Conservation (phyloP, 2,113 vertebrate genomes). For the Myiozetetes cayanensis region DNA sequence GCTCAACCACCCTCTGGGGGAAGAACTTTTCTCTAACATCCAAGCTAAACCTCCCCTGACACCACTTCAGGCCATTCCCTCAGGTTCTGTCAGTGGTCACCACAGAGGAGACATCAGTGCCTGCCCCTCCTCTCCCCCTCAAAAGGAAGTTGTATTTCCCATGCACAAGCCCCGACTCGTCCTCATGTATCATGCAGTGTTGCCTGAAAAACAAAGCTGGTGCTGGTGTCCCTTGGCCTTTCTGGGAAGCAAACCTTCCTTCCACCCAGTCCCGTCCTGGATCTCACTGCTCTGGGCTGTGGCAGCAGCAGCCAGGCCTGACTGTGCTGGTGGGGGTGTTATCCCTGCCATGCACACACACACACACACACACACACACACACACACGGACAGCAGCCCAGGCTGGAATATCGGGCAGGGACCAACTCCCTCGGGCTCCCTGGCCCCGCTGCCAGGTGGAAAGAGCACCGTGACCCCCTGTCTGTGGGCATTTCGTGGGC, state of each 20-base stretch:
- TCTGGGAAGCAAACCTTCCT: not conserved
- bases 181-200: accelerated
- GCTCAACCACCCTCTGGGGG: not conserved
- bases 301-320: not conserved
- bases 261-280: accelerated
- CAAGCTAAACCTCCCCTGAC: no score
- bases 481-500: accelerated
- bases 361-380: no score
- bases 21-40: not conserved
- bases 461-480: not conserved
- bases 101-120: not conserved
- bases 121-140: not conserved
- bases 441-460: not conserved
- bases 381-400: not conserved
- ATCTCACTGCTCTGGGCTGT: no score
- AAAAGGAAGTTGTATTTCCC: not conserved
- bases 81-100: not conserved
- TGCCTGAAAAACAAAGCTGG: not conserved
- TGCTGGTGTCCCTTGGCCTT: not conserved
- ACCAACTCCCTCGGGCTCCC: not conserved
- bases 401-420: not conserved
- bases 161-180: not conserved
- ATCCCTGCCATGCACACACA: no score
- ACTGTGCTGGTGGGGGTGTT: no score
- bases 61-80: not conserved